Evolutionary conservation across 1,140 invertebrate genomes (phyloP).

Genomic region (Drosophila ercepeae): DNA sequence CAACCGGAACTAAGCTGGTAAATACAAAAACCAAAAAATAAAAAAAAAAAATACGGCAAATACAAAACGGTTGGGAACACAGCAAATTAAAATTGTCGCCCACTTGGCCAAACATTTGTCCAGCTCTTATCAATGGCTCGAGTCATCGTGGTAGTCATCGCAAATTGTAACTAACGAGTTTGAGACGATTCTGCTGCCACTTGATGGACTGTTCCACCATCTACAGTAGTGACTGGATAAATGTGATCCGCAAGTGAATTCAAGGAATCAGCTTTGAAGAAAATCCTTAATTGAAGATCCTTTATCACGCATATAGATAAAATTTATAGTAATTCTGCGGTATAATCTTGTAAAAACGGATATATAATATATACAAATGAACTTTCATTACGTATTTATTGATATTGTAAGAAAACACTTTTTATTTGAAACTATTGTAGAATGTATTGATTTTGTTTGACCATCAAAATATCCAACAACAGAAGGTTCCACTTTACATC

Average conservation of each 20-base stretch:
- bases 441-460: background rate
- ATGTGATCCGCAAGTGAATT: background rate
- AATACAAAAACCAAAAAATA: conserved; percentile 3
- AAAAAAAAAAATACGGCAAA: conserved; percentile 6
- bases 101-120: conserved; percentile 73
- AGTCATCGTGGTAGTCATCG: conserved; percentile 33
- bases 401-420: too few relatives aligned
- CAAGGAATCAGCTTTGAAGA: too few relatives aligned
- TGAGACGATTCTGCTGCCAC: conserved; percentile 42
- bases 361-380: too few relatives aligned
- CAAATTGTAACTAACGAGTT: conserved; percentile 59
- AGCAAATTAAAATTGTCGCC: conserved; percentile 70
- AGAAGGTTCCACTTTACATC: conserved; percentile 11
- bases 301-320: background rate
- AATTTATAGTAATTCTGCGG: too few relatives aligned
- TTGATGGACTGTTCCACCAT: conserved; percentile 54
- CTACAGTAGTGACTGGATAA: conserved; percentile 13
- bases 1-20: conserved; percentile 31
- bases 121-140: conserved; percentile 67
- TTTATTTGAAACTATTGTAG: too few relatives aligned
- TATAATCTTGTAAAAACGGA: too few relatives aligned
- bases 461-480: background rate
- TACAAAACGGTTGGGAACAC: conserved; percentile 35
- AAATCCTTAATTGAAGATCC: background rate
- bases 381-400: too few relatives aligned